Evolutionary conservation across 2,888 invertebrate genomes (phyloP), one percentile per base, ranked within the genome.

Genomic region (Noctua comes): DNA sequence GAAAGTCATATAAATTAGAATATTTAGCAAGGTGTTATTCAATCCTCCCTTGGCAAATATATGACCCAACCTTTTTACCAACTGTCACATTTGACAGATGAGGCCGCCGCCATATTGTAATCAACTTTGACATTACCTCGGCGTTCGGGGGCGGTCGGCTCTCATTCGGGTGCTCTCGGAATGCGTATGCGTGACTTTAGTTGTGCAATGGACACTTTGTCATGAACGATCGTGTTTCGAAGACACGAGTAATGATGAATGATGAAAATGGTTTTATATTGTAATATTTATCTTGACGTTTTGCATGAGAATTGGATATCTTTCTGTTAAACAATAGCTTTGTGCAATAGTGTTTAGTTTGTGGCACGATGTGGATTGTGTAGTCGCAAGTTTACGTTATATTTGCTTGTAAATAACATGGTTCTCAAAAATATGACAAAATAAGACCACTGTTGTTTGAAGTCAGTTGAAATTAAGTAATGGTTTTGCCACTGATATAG

Each of bases 151-250:
- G 79, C 72, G 57, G 57, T 86, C 79, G 86, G 64, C 86, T 92
- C 92, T 91, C 93, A 92, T 93, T 93, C 88, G 84, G 88, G 84
- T 86, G 88, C 88, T 84, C 86, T 76, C 83, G 87, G 88, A 86
- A 86, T 88, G 83, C 83, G 82, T 83, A 86, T 87, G 87, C 84
- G 86, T 84, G 88, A 84, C 88, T 82, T 74, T 40, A 48, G 76
- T 86, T 85, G 73, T 73, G 87, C 83, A 88, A 89, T 83, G 72
- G 76, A 80, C 80, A 87, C 74, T 80, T 86, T 88, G 85, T 87
- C 86, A 80, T 69, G 54, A 76, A 21, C 46, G 84, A 80, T 87
- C 85, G 87, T 81, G 86, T 81, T 72, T 72, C 68, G 80, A 77
- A 68, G 85, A 83, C 89, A 88, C 89, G 86, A 84, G 72, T 75